phyloP scores from a whole-genome alignment of 2,888 invertebrate genomes.

The Lamproptera curius region DNA sequence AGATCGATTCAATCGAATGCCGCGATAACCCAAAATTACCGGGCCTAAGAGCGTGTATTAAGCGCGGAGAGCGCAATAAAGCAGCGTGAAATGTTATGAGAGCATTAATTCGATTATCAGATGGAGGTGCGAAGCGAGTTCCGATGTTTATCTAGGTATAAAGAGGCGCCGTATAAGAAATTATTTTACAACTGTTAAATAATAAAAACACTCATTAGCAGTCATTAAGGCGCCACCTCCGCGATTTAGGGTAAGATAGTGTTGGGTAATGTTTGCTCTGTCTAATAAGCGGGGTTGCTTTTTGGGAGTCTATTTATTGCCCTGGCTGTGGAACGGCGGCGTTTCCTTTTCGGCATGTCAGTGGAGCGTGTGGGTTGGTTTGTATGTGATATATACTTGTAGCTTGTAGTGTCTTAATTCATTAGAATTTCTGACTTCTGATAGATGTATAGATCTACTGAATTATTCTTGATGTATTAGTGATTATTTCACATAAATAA shows the following conservation, averaged over 20 bases:
- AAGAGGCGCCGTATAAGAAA: conserved; percentile 74
- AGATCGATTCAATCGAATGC: conserved; percentile 68
- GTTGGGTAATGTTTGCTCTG: conserved; percentile 57
- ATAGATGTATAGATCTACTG: too few species aligned
- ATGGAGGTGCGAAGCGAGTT: conserved; percentile 77
- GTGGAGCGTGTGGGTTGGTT: neutral
- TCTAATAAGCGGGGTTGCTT: conserved; percentile 52
- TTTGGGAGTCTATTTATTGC: conserved; percentile 45
- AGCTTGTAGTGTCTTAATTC: too few species aligned
- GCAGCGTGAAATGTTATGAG: conserved; percentile 73
- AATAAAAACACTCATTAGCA: conserved; percentile 76
- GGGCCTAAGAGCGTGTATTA: conserved; percentile 62
- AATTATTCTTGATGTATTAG: too few species aligned
- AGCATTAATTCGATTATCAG: conserved; percentile 78
- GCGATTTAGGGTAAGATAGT: conserved; percentile 67
- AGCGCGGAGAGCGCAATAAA: conserved; percentile 72
- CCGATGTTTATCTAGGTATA: conserved; percentile 77
- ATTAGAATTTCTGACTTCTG: too few species aligned
- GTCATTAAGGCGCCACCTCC: conserved; percentile 71
- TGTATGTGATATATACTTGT: too few species aligned
- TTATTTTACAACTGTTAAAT: conserved; percentile 76
- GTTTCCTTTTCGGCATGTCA: conserved; percentile 9
- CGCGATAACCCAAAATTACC: conserved; percentile 73
- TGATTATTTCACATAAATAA: too few species aligned
- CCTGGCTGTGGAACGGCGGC: conserved; percentile 25